phyloP scores from a whole-genome alignment of 2,113 vertebrate genomes.

The Nipponia nippon region DNA sequence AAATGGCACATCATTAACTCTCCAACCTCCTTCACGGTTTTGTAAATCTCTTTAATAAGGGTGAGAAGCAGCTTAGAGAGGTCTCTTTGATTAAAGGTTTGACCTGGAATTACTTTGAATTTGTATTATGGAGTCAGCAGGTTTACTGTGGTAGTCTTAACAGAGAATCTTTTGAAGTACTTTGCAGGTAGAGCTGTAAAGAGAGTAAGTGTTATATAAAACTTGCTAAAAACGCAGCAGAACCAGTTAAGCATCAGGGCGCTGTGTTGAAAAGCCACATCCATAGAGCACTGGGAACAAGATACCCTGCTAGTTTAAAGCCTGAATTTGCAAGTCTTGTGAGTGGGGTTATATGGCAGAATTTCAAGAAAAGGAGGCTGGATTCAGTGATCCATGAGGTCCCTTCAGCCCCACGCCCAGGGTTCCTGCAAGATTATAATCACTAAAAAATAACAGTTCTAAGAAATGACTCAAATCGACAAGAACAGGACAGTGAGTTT shows the following conservation, averaged over 20 bases:
- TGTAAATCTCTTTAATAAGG: slow-evolving; percentile 67
- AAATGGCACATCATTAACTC: slow-evolving; percentile 69
- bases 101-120: slow-evolving; percentile 54
- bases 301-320: not conserved
- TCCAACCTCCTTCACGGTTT: slow-evolving; percentile 66
- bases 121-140: slow-evolving; percentile 48
- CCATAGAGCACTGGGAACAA: not conserved
- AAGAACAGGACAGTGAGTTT: not conserved
- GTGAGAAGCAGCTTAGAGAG: slow-evolving; percentile 31
- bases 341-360: not conserved
- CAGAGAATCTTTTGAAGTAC: slow-evolving; percentile 31
- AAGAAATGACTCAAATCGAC: not conserved
- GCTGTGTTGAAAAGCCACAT: not conserved
- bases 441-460: not conserved
- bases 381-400: not conserved
- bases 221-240: not conserved
- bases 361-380: not conserved
- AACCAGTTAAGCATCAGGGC: not conserved
- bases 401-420: not conserved
- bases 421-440: not conserved
- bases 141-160: not conserved
- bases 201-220: not conserved
- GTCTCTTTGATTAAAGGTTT: slow-evolving; percentile 54
- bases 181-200: slow-evolving; percentile 27
- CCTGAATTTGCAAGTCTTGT: not conserved